Percentiles rank a stretch among this genome's conserved stretches.
These are phyloP conservation scores for Myotis davidii DNA, from an alignment of 2,113 vertebrate species.

Conservation along the genomic window DNA sequence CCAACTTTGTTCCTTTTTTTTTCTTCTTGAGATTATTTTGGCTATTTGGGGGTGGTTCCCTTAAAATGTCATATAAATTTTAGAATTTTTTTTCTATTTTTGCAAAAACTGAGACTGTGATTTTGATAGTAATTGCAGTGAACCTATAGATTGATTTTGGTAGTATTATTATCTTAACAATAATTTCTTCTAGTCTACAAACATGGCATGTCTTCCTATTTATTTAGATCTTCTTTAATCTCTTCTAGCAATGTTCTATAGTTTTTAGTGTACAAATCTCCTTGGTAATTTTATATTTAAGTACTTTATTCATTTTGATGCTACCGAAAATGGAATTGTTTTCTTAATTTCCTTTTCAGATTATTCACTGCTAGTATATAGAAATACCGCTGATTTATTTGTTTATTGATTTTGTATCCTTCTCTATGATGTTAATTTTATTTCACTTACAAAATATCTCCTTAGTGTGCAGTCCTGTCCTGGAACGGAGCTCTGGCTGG, in stretches of 20 bases:
- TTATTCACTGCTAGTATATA: background rate
- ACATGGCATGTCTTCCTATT: background rate
- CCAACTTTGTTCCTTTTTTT: background rate
- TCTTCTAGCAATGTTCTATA: background rate
- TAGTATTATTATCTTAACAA: background rate
- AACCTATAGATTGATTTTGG: background rate
- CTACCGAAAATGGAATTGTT: background rate
- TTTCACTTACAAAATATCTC: slow-evolving; percentile 1
- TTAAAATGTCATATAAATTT: background rate
- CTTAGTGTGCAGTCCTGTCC: background rate
- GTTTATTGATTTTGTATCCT: background rate
- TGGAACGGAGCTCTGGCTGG: background rate
- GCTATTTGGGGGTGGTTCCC: background rate
- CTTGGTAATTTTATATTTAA: background rate
- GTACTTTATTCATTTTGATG: background rate
- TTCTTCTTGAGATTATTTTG: background rate
- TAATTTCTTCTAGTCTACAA: background rate
- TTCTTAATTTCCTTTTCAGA: slow-evolving; percentile 38
- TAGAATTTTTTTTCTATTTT: background rate
- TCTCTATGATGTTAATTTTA: background rate
- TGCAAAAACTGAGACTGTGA: background rate
- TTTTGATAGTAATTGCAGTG: background rate
- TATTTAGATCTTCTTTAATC: background rate
- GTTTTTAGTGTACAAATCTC: background rate
- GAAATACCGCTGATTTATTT: slow-evolving; percentile 23